These are phyloP conservation scores for Andrena chrysosceles DNA, from an alignment of 2,888 invertebrate genomes.

Conservation along the genomic window DNA sequence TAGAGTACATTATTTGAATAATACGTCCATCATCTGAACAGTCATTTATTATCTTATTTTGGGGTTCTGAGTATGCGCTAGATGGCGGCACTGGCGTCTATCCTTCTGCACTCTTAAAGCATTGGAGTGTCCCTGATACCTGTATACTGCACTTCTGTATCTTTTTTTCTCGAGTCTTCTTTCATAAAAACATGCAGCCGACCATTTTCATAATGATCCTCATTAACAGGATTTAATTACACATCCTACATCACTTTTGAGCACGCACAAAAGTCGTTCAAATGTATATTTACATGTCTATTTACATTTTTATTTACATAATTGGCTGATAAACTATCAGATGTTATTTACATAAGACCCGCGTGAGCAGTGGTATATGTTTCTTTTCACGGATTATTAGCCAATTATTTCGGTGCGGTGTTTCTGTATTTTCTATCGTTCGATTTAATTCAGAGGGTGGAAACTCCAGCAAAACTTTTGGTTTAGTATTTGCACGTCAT, in stretches of 20 bases:
- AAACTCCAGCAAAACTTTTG: no score
- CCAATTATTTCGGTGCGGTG: not conserved
- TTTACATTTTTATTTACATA: not conserved
- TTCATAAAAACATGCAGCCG: slow-evolving; percentile 2
- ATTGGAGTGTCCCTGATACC: no score
- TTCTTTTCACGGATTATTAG: not conserved
- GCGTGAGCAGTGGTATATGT: not conserved
- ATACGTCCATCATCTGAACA: no score
- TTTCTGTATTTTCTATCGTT: not conserved
- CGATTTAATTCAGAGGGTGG: slow-evolving; percentile 36
- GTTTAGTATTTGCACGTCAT: no score
- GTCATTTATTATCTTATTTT: no score
- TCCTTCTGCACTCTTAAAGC: no score
- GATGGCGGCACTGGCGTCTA: no score
- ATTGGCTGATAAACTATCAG: not conserved
- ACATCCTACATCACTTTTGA: not conserved
- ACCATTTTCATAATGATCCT: not conserved
- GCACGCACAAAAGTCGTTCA: not conserved
- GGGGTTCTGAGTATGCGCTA: no score
- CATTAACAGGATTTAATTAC: not conserved
- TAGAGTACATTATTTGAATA: no score
- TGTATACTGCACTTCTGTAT: slow-evolving; percentile 5
- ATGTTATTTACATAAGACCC: not conserved
- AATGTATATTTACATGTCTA: not conserved
- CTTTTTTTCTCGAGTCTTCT: slow-evolving; percentile 56